These are phyloP conservation scores for Doryteuthis pealeii DNA, from an alignment of 1,140 invertebrate species.

Conservation along the genomic window DNA sequence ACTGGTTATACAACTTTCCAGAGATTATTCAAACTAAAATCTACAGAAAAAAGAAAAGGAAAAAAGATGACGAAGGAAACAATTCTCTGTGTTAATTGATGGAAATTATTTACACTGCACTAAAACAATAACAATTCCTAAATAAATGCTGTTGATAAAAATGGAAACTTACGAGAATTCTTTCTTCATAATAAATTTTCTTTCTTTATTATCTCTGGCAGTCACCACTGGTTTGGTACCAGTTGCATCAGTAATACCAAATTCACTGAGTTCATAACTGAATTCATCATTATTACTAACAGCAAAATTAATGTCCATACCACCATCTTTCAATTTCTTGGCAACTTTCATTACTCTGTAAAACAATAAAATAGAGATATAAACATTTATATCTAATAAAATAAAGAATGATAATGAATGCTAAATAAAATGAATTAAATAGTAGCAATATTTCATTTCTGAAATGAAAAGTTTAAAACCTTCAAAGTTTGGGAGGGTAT, in stretches of 20 bases:
- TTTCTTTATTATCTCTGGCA: constrained; percentile 77
- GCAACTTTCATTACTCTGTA: constrained; percentile 66
- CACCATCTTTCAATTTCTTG: constrained; percentile 72
- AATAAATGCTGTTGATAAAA: too few relatives aligned
- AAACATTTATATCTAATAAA: constrained; percentile 1
- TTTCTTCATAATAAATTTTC: constrained; percentile 87
- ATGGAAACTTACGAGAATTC: constrained; percentile 77
- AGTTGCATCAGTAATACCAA: constrained; percentile 79
- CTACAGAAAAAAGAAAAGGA: too few relatives aligned
- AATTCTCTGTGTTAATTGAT: too few relatives aligned
- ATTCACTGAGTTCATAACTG: constrained; percentile 76
- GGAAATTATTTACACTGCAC: too few relatives aligned
- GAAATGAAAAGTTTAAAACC: too few relatives aligned
- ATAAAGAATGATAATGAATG: background rate
- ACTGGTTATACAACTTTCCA: too few relatives aligned
- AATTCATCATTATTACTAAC: constrained; percentile 79
- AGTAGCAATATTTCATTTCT: too few relatives aligned
- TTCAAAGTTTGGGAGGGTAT: too few relatives aligned
- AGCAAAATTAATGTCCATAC: constrained; percentile 77
- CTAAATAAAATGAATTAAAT: too few relatives aligned
- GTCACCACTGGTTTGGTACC: constrained; percentile 88
- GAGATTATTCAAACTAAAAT: too few relatives aligned
- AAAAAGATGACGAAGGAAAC: too few relatives aligned
- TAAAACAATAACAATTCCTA: too few relatives aligned
- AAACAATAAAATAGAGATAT: constrained; percentile 2